phyloP scores from a whole-genome alignment of 2,888 invertebrate species.

The Nymphalis c-album region DNA sequence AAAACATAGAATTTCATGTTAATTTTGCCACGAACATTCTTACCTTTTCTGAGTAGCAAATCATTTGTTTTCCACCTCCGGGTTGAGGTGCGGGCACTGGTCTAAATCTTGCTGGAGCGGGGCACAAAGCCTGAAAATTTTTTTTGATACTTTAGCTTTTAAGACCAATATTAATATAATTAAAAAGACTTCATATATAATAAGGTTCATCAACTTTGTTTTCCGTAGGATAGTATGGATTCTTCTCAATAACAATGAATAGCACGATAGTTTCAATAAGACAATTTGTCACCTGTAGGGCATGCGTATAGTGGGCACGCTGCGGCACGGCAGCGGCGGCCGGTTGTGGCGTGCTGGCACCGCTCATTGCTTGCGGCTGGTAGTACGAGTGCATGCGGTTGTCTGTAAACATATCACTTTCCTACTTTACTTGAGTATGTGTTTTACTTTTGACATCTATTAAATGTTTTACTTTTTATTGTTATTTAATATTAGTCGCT shows the following conservation, averaged over 20 bases:
- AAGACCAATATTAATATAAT: no score
- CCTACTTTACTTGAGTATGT: background rate
- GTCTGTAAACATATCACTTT: slow-evolving; percentile 42
- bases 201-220: no score
- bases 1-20: no score
- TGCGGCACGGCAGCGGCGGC: slow-evolving; percentile 58
- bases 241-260: background rate
- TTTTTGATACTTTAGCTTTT: background rate
- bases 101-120: slow-evolving; percentile 69
- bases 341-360: slow-evolving; percentile 45
- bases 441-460: no score
- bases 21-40: background rate
- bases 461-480: no score
- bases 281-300: slow-evolving; percentile 55
- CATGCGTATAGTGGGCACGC: slow-evolving; percentile 65
- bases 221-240: no score
- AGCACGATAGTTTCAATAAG: no score
- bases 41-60: slow-evolving; percentile 79
- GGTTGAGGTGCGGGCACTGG: slow-evolving; percentile 70
- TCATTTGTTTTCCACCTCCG: slow-evolving; percentile 77
- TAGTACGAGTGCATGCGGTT: slow-evolving; percentile 54
- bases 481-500: background rate
- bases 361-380: slow-evolving; percentile 43
- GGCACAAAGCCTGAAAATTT: slow-evolving; percentile 60
- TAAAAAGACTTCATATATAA: no score